Base-by-base conservation (phyloP, 2,797 vertebrate species). In the Alfaro cultratus region DNA sequence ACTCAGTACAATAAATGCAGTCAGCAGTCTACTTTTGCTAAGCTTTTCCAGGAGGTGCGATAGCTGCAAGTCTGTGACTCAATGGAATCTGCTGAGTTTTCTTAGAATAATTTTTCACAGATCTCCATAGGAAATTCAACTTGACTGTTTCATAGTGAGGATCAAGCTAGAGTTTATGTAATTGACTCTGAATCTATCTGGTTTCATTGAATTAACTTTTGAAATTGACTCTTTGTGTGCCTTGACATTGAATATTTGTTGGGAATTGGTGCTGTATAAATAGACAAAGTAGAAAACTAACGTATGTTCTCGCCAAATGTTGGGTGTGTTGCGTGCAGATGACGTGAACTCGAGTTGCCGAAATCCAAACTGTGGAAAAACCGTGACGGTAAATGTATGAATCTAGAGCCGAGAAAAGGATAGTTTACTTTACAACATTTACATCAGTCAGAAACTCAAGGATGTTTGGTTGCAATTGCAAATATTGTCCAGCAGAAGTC, bases 401-500 rank as follows among this genome's bases (percentile, higher is more conserved):
- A 26, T 34, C 10, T 34, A 7, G 18, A 73, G 29, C 18, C 1
- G 5, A 36, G 18, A 36, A 67, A 67, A 36, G 60, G 13, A 3
- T 8, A 18, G 31, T 39, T 36, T 39, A 23, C 9, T 67, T 21
- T 16, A 39, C 16, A 64, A 36, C 36, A 68, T 64, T 64, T 64
- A 4, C 34, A 67, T 76, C 1, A 36, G 47, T 71, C 7, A 80
- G 34, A 29, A 18, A 47, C 41, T 74, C 3, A 12, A 1, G 47
- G 11, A 83, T 6, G 10, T 36, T 53, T 79, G 53, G 43, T 47
- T 94, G 93, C 84, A 92, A 91, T 95, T 85, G 79, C 93, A 80
- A 57, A 46, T 84, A 64, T 68, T 92, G 90, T 90, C 94, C 94
- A 94, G 93, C 82, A 95, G 94, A 95, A 94, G 95, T 93, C 94